Evolutionary conservation across 2,888 invertebrate genomes (phyloP), one percentile per base, ranked within the genome.

Genomic region (Parnassius apollo): DNA sequence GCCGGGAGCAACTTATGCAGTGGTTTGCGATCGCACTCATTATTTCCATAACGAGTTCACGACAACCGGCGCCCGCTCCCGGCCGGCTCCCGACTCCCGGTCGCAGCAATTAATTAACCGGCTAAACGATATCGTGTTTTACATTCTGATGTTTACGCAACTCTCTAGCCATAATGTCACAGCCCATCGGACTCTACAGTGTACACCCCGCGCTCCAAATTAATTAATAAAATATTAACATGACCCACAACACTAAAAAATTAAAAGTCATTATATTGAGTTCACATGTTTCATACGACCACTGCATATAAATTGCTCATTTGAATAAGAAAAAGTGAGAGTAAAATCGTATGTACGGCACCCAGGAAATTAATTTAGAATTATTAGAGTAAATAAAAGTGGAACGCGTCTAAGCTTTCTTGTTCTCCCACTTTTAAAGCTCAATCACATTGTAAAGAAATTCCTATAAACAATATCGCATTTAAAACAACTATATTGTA

Each of bases 81-180:
- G 70, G 75, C 75, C 75, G 35, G 77, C 56, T 56, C 63, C 63
- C 62, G 13, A 13, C 54, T 83, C 82, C 81, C 84, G 82, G 85
- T 83, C 82, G 82, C 81, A 77, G 78, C 84, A 91, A 91, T 91
- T 91, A 91, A 91, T 91, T 90, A 91, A 86, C 87, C 80, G 81
- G 83, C 89, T 90, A 91, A 91, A 90, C 88, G 87, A 78, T 87
- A 88, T 86, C 86, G 83, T 87, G 90, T 89, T 90, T 85, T 86
- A 90, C 87, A 89, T 86, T 86, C 75, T 88, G 83, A 86, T 91
- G 88, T 91, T 91, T 88, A 86, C 90, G 81, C 80, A 84, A 81
- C 90, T 85, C 90, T 91, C 87, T 81, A 83, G 76, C 82, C 82
- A 86, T 86, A 86, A 88, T 90, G 89, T 91, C 85, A 78, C 59